Base-by-base conservation (phyloP, 2,888 invertebrate species). In the Drosophila colorata region DNA sequence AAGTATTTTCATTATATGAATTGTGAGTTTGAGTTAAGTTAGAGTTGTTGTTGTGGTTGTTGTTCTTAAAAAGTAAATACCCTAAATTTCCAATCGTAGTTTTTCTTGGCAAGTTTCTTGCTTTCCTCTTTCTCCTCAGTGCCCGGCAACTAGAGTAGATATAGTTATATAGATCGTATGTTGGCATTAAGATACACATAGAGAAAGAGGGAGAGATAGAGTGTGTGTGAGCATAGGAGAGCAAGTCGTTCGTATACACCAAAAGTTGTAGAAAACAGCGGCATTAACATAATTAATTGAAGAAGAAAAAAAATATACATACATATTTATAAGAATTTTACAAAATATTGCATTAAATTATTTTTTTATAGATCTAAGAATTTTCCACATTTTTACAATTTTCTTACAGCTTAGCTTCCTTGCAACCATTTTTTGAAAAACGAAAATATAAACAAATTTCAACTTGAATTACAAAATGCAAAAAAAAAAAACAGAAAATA, bases 21-120 rank as follows among this genome's bases (percentile, higher is more conserved):
- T 33, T 51, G 38, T 59, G 59, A 68, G 33, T 63, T 28, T 68
- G 28, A 44, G 38, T 41, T 13, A 20, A 51, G 52, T 74, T 64
- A 52, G 20, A 47, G 68, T 57, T 58, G 52, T 51, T 53, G 31
- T 31, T 31, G 31, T 11, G 11, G 31, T 31, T 31, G 43, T 47
- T 58, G 38, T 56, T 68, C 46, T 52, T 49, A 28, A 67, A 67
- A 49, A 56, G 84, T 90, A 91, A 90, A 92, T 93, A 93, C 93
- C 93, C 93, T 92, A 93, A 93, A 93, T 92, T 93, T 93, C 93
- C 93, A 93, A 91, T 93, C 93, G 93, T 92, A 92, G 92, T 92
- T 92, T 91, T 92, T 92, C 88, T 90, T 90, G 86, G 90, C 88
- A 83, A 90, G 89, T 88, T 90, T 91, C 83, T 84, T 87, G 88